phyloP scores from a whole-genome alignment of 92 coral and sea anemone species.

The Chrysogorgia sp. region DNA sequence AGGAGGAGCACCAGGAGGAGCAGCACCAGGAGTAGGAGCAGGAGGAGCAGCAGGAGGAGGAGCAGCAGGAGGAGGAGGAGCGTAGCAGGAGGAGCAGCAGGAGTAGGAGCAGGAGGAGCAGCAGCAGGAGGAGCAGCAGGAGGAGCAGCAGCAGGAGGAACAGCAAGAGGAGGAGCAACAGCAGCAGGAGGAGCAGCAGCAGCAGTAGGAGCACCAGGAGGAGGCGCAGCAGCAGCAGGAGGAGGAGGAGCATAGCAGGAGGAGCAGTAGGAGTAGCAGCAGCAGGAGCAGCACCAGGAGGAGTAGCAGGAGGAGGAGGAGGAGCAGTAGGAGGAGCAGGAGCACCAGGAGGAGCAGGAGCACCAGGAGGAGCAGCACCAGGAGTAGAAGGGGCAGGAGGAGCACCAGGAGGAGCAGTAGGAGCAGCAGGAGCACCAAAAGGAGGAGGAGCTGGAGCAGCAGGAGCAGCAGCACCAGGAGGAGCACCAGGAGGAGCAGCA shows the following conservation, averaged over 20 bases:
- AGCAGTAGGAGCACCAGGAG: background rate
- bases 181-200: background rate
- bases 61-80: background rate
- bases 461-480: slow-evolving; percentile 9
- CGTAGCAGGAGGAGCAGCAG: background rate
- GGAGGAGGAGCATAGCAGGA: slow-evolving; percentile 5
- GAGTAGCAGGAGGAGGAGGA: slow-evolving; percentile 2
- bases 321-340: background rate
- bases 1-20: slow-evolving; percentile 33
- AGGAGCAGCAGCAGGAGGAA: slow-evolving; percentile 5
- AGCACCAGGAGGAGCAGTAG: background rate
- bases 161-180: slow-evolving; percentile 9
- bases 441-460: background rate
- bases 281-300: background rate
- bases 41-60: background rate
- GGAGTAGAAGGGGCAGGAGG: background rate
- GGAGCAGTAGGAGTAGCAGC: slow-evolving; percentile 5
- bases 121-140: slow-evolving; percentile 18
- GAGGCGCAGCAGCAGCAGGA: slow-evolving; percentile 3
- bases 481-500: background rate
- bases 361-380: background rate
- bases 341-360: slow-evolving; percentile 5
- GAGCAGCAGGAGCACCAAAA: background rate
- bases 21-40: too few relatives aligned
- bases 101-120: slow-evolving; percentile 6